Conservation (phyloP, 37 sponge, comb jelly and placozoan genomes). For the Ephydatia muelleri region DNA sequence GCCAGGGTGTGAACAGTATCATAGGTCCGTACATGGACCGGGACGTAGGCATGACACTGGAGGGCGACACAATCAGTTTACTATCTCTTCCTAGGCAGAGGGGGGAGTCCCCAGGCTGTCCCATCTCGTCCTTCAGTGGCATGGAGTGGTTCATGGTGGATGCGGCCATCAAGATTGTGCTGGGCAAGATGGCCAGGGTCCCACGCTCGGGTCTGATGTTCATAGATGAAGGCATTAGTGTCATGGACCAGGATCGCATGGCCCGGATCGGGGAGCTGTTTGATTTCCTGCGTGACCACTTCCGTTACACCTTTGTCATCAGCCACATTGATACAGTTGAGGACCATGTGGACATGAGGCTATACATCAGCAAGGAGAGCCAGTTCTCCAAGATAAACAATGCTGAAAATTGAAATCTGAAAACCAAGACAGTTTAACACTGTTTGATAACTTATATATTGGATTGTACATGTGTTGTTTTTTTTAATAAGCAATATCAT, state of each 20-base stretch:
- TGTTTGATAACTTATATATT: no score
- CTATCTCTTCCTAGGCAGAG: background rate
- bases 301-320: background rate
- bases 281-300: background rate
- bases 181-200: background rate
- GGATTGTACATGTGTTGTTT: no score
- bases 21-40: background rate
- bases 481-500: no score
- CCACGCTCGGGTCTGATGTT: background rate
- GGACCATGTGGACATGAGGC: background rate
- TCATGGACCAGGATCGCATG: background rate
- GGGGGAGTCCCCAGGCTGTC: background rate
- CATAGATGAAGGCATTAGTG: background rate
- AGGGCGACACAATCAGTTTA: background rate
- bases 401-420: background rate
- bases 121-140: background rate
- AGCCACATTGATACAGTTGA: background rate
- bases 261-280: background rate
- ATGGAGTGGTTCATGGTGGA: background rate
- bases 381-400: background rate
- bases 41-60: background rate
- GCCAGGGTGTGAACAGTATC: background rate
- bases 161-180: background rate
- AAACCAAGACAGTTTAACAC: no score
- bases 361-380: background rate